Evolutionary conservation across 1,140 invertebrate genomes (phyloP).

Genomic region (Arion vulgaris): DNA sequence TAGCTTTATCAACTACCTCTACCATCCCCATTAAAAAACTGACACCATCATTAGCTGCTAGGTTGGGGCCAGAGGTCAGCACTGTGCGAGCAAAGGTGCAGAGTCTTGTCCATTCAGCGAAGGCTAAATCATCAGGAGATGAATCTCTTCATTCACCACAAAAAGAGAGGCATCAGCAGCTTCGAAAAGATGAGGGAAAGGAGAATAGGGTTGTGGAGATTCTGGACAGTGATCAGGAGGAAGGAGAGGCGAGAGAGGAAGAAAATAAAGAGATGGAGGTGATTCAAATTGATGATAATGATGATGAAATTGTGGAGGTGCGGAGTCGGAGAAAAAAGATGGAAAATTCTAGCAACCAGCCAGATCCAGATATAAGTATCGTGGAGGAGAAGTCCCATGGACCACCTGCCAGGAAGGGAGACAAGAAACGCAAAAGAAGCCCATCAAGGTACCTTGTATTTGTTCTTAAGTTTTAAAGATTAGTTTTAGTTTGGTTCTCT

Average conservation of each 20-base stretch:
- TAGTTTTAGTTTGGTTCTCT: too few species aligned
- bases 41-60: conserved; percentile 31
- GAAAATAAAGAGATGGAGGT: conserved; percentile 28
- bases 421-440: conserved; percentile 48
- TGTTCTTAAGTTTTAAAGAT: not conserved
- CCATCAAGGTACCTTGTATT: conserved; percentile 37
- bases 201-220: conserved; percentile 36
- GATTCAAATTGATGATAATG: conserved; percentile 44
- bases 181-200: conserved; percentile 3
- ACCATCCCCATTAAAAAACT: not conserved
- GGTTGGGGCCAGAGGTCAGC: conserved; percentile 33
- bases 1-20: not conserved
- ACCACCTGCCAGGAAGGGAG: not conserved
- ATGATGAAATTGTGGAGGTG: conserved; percentile 14
- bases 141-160: not conserved
- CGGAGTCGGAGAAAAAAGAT: conserved; percentile 26
- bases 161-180: not conserved
- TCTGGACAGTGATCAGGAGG: conserved; percentile 37
- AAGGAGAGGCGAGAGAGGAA: conserved; percentile 8
- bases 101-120: conserved; percentile 9
- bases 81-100: conserved; percentile 26
- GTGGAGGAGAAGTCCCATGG: conserved; percentile 35
- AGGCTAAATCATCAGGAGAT: not conserved
- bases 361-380: conserved; percentile 24
- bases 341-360: conserved; percentile 40